Evolutionary conservation across 2,113 vertebrate species (phyloP), one percentile per base, ranked within the genome.

Genomic region (Heterocephalus glaber): DNA sequence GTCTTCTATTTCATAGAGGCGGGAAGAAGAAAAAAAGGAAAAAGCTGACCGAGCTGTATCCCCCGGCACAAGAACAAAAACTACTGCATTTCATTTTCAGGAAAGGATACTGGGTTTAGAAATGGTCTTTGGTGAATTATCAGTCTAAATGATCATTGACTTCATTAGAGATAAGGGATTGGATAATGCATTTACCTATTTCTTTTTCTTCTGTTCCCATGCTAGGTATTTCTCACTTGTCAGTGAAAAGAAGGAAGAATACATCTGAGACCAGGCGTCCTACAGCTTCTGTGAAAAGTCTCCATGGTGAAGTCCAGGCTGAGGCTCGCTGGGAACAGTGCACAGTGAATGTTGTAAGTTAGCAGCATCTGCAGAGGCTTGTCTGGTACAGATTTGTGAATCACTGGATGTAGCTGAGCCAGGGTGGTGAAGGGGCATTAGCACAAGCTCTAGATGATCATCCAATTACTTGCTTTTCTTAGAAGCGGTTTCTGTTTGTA

Each of bases 341-440:
- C 86, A 41, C 84, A 98, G 98, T 99, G 98, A 98, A 99, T 99
- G 99, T 97, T 98, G 99, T 99, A 98, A 99, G 99, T 99, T 97
- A 72, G 65, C 80, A 82, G 90, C 77, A 35, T 84, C 91, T 92
- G 66, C 47, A 54, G 0, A 56, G 33, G 20, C 77, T 60, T 93
- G 76, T 94, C 96, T 94, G 58, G 38, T 72, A 22, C 60, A 2
- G 12, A 26, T 90, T 26, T 84, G 76, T 95, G 49, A 89, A 30
- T 87, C 91, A 35, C 0, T 1, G 22, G 7, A 11, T 93, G 93
- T 96, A 61, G 38, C 94, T 2, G 68, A 83, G 54, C 86, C 85
- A 65, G 92, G 81, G 65, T 66, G 70, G 38, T 77, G 77, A 68
- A 61, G 33, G 77, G 52, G 58, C 56, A 52, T 81, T 65, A 93